Conservation (phyloP, 2,888 invertebrate species). For the Tipula confusa region DNA sequence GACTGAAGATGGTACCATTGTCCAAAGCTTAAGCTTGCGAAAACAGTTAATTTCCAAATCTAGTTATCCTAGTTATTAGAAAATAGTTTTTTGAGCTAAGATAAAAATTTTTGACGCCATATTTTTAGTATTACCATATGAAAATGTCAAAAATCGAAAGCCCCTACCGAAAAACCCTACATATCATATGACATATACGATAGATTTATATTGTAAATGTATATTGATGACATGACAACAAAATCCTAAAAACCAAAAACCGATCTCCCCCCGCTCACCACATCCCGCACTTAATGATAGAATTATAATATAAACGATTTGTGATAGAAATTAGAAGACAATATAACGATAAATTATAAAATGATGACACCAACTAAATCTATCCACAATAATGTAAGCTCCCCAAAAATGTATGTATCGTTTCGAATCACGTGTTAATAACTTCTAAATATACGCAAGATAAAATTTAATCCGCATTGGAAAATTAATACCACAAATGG, state of each 20-base stretch:
- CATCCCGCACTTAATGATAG: not conserved
- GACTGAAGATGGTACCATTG: no score
- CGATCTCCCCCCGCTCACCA: not conserved
- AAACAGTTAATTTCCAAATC: no score
- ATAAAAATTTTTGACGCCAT: no score
- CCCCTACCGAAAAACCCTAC: no score
- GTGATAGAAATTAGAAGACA: not conserved
- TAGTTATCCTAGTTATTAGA: no score
- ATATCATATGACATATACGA: not conserved
- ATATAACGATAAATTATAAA: not conserved
- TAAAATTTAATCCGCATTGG: constrained; percentile 5
- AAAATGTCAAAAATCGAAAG: no score
- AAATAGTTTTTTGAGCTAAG: no score
- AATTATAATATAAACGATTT: not conserved
- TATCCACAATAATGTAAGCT: not conserved
- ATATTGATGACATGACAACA: not conserved
- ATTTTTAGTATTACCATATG: no score
- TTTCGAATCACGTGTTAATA: constrained; percentile 17
- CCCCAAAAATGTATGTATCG: not conserved
- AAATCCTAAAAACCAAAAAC: not conserved
- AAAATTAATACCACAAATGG: constrained; percentile 25
- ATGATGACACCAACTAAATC: constrained; percentile 25
- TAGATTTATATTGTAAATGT: not conserved
- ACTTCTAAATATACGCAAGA: not conserved
- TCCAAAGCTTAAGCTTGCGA: no score